These are phyloP conservation scores for Abrostola triplasia DNA, from an alignment of 2,888 invertebrate genomes.

Conservation along the genomic window DNA sequence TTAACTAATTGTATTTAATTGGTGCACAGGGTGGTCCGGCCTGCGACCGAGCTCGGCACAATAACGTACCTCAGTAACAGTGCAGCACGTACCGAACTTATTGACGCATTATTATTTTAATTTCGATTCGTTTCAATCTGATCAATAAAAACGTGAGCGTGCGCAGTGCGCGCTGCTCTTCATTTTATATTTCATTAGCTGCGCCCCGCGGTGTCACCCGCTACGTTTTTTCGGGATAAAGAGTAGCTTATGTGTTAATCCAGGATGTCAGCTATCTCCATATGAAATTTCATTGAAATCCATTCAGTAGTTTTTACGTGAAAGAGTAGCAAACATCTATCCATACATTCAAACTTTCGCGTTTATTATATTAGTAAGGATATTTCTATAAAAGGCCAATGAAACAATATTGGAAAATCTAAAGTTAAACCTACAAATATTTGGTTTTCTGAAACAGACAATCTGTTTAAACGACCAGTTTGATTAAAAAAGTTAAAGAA, in stretches of 20 bases:
- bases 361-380: too few relatives aligned
- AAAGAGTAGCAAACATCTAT: too few relatives aligned
- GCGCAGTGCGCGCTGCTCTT: slow-evolving; percentile 3
- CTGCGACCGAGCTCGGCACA: background rate
- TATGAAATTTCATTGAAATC: too few relatives aligned
- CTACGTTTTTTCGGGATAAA: too few relatives aligned
- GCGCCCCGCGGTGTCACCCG: too few relatives aligned
- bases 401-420: slow-evolving; percentile 24
- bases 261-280: too few relatives aligned
- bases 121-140: slow-evolving; percentile 22
- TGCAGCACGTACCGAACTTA: slow-evolving; percentile 18
- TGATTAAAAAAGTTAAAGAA: slow-evolving; percentile 14
- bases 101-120: slow-evolving; percentile 23
- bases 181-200: slow-evolving; percentile 21
- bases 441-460: slow-evolving; percentile 8
- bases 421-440: slow-evolving; percentile 23
- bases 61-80: background rate
- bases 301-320: too few relatives aligned
- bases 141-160: slow-evolving; percentile 33
- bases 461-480: slow-evolving; percentile 2
- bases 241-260: too few relatives aligned
- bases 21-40: background rate
- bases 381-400: slow-evolving; percentile 12
- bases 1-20: slow-evolving; percentile 25
- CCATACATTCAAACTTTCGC: too few relatives aligned